Evolutionary conservation across 2,888 invertebrate species (phyloP).

Genomic region (Strigamia maritima): DNA sequence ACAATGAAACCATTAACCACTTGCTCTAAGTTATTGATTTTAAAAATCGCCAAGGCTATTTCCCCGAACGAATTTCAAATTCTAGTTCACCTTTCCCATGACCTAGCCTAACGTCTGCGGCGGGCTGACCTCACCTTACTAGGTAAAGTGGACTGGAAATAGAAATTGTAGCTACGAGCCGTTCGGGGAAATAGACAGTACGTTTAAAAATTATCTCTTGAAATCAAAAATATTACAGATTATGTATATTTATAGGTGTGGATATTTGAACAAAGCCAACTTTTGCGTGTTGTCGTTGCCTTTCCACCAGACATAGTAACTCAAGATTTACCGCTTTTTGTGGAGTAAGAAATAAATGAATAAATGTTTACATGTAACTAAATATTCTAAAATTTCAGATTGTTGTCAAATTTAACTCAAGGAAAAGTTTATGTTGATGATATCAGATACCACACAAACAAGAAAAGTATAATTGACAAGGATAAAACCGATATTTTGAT

Average conservation of each 20-base stretch:
- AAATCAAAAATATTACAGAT: too few relatives aligned
- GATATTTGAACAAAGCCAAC: constrained; percentile 80
- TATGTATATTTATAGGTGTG: constrained; percentile 66
- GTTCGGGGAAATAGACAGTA: too few relatives aligned
- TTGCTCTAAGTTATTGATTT: too few relatives aligned
- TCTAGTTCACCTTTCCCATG: too few relatives aligned
- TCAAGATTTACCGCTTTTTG: constrained; percentile 67
- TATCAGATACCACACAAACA: constrained; percentile 69
- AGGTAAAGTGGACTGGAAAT: too few relatives aligned
- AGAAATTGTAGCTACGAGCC: too few relatives aligned
- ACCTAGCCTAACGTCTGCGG: too few relatives aligned
- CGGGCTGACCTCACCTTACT: too few relatives aligned
- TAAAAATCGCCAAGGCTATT: too few relatives aligned
- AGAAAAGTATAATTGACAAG: constrained; percentile 66
- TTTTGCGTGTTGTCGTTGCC: constrained; percentile 79
- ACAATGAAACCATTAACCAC: too few relatives aligned
- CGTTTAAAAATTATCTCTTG: too few relatives aligned
- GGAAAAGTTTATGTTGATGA: constrained; percentile 76
- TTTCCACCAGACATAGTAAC: constrained; percentile 74
- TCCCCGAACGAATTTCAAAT: too few relatives aligned
- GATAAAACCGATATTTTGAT: constrained; percentile 80
- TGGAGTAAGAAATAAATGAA: constrained; percentile 50
- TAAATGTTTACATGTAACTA: constrained; percentile 35
- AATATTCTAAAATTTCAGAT: not conserved
- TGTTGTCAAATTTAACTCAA: constrained; percentile 69